Conservation (phyloP, 2,113 vertebrate genomes). For the Pteruthius melanotis region DNA sequence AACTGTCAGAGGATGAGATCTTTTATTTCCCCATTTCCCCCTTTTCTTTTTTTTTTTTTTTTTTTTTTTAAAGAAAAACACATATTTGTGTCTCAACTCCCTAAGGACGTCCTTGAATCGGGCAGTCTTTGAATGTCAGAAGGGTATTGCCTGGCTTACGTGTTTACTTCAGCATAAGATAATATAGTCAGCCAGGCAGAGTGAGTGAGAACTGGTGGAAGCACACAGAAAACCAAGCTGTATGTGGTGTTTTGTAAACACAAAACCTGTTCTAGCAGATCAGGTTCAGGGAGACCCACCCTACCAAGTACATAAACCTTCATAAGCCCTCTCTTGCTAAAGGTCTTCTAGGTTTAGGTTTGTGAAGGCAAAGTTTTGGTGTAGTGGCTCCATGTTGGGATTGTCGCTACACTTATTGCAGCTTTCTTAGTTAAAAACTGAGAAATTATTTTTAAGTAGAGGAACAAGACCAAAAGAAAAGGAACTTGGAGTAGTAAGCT, state of each 20-base stretch:
- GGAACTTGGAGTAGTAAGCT: not conserved
- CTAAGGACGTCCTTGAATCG: not conserved
- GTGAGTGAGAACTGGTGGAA: not conserved
- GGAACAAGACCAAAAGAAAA: not conserved
- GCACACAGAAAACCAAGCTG: not conserved
- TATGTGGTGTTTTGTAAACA: not conserved
- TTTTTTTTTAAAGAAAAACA: not conserved
- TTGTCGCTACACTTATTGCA: not conserved
- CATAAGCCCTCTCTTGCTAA: not conserved
- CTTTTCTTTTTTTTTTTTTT: not conserved
- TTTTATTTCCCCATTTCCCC: fast-evolving
- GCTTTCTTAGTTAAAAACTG: not conserved
- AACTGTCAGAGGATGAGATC: fast-evolving
- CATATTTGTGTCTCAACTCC: not conserved
- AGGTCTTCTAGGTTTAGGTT: not conserved
- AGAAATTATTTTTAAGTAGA: not conserved
- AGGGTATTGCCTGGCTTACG: not conserved
- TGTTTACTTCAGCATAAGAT: not conserved
- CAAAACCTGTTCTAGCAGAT: not conserved
- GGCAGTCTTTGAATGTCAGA: not conserved
- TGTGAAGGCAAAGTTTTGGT: not conserved
- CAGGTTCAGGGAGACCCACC: not conserved
- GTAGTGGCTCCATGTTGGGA: fast-evolving
- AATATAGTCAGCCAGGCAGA: not conserved
- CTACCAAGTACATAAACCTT: not conserved